Evolutionary conservation across 2,888 invertebrate species (phyloP).

Genomic region (Graphium colonna): DNA sequence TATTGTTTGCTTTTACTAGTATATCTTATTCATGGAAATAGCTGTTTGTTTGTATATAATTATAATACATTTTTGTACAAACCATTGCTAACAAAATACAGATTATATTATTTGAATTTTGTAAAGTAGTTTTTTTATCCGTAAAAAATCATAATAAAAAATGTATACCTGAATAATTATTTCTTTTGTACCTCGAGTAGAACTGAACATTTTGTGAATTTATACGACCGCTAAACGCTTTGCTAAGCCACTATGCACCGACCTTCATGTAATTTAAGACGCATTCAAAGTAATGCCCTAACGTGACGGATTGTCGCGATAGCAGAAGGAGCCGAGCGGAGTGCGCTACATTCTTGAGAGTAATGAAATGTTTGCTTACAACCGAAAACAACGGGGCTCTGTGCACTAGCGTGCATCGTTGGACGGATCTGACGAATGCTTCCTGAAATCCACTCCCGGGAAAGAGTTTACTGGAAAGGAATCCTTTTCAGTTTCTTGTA

Average conservation of each 20-base stretch:
- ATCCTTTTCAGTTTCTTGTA: neutral
- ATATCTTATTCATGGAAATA: too few species aligned
- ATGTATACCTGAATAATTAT: too few species aligned
- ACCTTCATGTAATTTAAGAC: constrained; percentile 11
- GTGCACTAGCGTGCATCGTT: neutral
- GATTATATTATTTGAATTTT: too few species aligned
- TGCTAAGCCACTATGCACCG: neutral
- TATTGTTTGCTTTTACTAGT: too few species aligned
- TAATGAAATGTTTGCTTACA: constrained; percentile 5
- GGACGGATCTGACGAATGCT: neutral
- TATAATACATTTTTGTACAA: too few species aligned
- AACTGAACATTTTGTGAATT: too few species aligned
- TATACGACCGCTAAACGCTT: neutral
- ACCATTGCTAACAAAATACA: too few species aligned
- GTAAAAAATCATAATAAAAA: too few species aligned
- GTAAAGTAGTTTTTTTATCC: too few species aligned
- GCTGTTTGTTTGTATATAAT: too few species aligned
- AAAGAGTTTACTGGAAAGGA: neutral
- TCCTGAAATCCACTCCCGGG: neutral
- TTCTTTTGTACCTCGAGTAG: too few species aligned
- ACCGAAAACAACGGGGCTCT: neutral
- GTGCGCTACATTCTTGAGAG: neutral
- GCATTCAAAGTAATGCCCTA: constrained; percentile 6
- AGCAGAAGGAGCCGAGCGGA: neutral
- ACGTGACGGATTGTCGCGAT: constrained; percentile 5